phyloP scores from a whole-genome alignment of 2,888 invertebrate genomes.

The Lasius fuliginosus region DNA sequence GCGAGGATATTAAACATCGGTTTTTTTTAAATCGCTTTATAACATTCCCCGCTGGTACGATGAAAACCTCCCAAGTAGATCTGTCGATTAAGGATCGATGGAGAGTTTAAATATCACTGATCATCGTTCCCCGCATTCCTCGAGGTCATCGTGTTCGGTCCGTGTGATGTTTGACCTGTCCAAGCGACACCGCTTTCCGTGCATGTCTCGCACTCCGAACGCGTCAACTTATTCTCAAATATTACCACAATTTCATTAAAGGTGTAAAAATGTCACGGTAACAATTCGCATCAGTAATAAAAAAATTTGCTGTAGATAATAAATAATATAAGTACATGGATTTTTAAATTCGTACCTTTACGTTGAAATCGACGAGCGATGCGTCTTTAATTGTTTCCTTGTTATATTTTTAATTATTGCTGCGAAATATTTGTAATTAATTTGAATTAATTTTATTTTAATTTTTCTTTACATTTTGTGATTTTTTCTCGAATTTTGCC shows the following conservation, averaged over 20 bases:
- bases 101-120: slow-evolving; percentile 76
- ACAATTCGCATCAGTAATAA: neutral
- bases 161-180: slow-evolving; percentile 53
- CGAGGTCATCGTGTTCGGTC: slow-evolving; percentile 61
- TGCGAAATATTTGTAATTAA: neutral
- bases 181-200: slow-evolving; percentile 19
- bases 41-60: slow-evolving; percentile 58
- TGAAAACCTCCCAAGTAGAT: slow-evolving; percentile 73
- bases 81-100: slow-evolving; percentile 68
- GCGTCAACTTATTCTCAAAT: slow-evolving; percentile 18
- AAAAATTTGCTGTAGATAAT: neutral
- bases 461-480: slow-evolving; percentile 3
- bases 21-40: slow-evolving; percentile 60
- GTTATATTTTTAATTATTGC: neutral
- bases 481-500: too few species aligned
- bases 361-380: neutral
- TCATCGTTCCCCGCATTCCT: slow-evolving; percentile 77
- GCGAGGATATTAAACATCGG: slow-evolving; percentile 25
- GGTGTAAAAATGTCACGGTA: neutral
- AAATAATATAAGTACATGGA: neutral
- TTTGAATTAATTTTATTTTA: slow-evolving; percentile 7
- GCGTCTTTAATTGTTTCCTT: neutral
- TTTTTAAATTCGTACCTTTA: neutral
- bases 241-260: neutral
- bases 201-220: neutral